phyloP scores from a whole-genome alignment of 2,113 vertebrate species.

The Catharus fuscescens region DNA sequence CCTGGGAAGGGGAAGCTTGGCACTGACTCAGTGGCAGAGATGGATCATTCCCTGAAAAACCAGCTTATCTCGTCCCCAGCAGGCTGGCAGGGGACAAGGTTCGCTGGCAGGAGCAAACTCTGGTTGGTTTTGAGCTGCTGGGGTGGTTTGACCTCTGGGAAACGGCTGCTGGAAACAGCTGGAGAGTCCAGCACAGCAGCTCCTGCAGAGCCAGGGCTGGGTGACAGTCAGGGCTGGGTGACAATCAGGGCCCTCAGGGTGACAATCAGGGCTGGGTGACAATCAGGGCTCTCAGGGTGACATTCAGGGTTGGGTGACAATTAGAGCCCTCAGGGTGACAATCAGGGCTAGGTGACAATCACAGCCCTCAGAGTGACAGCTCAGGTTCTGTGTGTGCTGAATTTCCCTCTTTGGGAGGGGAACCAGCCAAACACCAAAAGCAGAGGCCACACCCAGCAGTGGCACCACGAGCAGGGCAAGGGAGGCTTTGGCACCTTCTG shows the following conservation, averaged over 20 bases:
- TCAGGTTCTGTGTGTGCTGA: accelerated
- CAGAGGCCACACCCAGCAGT: not conserved
- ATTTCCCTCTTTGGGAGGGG: not conserved
- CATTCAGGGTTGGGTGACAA: no score
- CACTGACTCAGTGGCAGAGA: conserved; percentile 37
- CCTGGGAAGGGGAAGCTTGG: conserved; percentile 44
- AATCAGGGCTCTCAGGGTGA: no score
- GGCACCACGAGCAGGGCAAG: not conserved
- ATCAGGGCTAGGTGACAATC: not conserved
- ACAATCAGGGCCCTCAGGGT: no score
- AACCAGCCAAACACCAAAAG: accelerated
- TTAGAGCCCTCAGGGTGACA: no score
- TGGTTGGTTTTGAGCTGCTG: not conserved
- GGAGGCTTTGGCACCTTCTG: not conserved
- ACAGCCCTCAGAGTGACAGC: not conserved
- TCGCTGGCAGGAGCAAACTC: not conserved
- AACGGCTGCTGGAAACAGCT: not conserved
- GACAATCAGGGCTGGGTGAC: no score
- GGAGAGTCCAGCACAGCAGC: not conserved
- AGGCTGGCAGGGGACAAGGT: not conserved
- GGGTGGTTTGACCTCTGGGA: not conserved
- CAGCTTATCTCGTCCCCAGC: not conserved
- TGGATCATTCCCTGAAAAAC: not conserved
- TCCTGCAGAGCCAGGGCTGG: not conserved
- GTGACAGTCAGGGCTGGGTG: no score